A percentile compares a stretch with the other conserved stretches of the same genome.
phyloP scores from a whole-genome alignment of 2,888 invertebrate species.

The Idaea aversata region DNA sequence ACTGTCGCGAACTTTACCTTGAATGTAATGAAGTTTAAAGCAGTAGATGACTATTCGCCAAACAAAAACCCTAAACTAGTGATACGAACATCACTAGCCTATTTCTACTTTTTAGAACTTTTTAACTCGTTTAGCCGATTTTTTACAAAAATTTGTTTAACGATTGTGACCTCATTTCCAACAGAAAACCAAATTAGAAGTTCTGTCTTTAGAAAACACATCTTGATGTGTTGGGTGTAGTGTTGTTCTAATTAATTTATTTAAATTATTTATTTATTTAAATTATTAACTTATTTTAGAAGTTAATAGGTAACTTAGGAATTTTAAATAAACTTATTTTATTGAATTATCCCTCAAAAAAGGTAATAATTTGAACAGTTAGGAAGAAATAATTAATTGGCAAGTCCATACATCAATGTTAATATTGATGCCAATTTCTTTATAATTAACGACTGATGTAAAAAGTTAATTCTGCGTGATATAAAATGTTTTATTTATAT shows the following conservation, averaged over 20 bases:
- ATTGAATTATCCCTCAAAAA: slow-evolving; percentile 34
- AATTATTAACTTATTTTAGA: slow-evolving; percentile 79
- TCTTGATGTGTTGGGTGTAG: slow-evolving; percentile 50
- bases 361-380: slow-evolving; percentile 33
- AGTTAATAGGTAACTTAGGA: slow-evolving; percentile 53
- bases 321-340: slow-evolving; percentile 27
- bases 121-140: neutral
- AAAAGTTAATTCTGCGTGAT: slow-evolving; percentile 71
- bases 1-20: slow-evolving; percentile 91
- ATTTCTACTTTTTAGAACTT: slow-evolving; percentile 26
- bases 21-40: slow-evolving; percentile 93
- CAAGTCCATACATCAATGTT: slow-evolving; percentile 52
- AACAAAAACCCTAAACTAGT: slow-evolving; percentile 33
- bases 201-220: slow-evolving; percentile 11
- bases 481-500: slow-evolving; percentile 66
- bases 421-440: slow-evolving; percentile 59
- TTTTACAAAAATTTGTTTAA: neutral
- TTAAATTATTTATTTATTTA: slow-evolving; percentile 78
- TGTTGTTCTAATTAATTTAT: slow-evolving; percentile 64
- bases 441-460: slow-evolving; percentile 76
- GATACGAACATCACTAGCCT: slow-evolving; percentile 30
- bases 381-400: slow-evolving; percentile 24
- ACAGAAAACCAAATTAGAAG: slow-evolving; percentile 24
- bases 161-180: slow-evolving; percentile 14
- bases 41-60: slow-evolving; percentile 31